These are phyloP conservation scores for Myripristis murdjan DNA, from an alignment of 2,797 vertebrate species.

Conservation along the genomic window DNA sequence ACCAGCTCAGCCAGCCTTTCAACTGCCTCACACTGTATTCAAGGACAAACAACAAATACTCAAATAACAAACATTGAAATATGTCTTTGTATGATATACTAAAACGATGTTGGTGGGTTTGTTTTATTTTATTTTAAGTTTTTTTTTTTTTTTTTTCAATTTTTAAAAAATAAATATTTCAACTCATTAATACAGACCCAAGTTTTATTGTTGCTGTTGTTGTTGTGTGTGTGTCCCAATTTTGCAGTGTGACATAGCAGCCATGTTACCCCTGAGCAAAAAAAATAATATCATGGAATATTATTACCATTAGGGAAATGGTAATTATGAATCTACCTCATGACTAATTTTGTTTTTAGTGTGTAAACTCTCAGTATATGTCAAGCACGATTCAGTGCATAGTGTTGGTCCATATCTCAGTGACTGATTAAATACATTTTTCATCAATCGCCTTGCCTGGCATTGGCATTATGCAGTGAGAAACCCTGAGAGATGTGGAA, in stretches of 20 bases:
- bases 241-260: too few species aligned
- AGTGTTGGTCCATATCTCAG: too few species aligned
- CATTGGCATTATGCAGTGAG: too few species aligned
- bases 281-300: neutral
- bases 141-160: too few species aligned
- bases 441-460: conserved; percentile 30
- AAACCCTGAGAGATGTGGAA: neutral
- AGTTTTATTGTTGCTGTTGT: conserved; percentile 32
- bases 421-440: too few species aligned
- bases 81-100: conserved; percentile 87
- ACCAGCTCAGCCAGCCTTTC: conserved; percentile 87
- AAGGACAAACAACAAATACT: conserved; percentile 81
- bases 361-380: too few species aligned
- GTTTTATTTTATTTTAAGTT: too few species aligned
- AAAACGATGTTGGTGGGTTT: conserved; percentile 86
- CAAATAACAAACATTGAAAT: conserved; percentile 82
- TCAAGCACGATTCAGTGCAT: too few species aligned
- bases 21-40: conserved; percentile 88
- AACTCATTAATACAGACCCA: conserved; percentile 74
- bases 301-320: neutral
- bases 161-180: conserved; percentile 89
- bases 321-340: too few species aligned
- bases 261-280: too few species aligned
- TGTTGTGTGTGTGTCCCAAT: too few species aligned
- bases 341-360: too few species aligned